These are phyloP conservation scores for Mesocricetus auratus DNA, from an alignment of 2,113 vertebrate genomes.

Conservation along the genomic window DNA sequence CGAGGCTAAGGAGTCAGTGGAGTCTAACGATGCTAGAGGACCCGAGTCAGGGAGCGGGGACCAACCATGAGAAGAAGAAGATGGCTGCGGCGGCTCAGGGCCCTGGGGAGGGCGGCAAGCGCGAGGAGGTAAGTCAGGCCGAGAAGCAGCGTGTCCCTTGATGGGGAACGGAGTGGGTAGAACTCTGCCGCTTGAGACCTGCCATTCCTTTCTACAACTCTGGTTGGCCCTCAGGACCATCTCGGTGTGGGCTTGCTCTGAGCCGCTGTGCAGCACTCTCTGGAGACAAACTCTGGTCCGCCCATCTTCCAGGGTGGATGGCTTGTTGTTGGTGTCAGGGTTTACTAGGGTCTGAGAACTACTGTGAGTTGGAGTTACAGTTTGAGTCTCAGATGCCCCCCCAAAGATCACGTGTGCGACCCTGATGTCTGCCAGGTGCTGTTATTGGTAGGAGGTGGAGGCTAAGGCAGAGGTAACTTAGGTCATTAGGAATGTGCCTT, in stretches of 20 bases:
- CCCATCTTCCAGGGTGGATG: not conserved
- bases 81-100: fast-evolving
- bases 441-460: not conserved
- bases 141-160: too few species aligned
- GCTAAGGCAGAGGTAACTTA: not conserved
- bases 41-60: not conserved
- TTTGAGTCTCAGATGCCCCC: not conserved
- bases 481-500: not conserved
- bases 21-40: constrained; percentile 35
- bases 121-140: constrained; percentile 74
- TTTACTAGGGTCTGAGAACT: not conserved
- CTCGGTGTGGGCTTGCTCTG: not conserved
- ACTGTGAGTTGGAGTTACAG: not conserved
- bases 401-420: not conserved
- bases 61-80: fast-evolving
- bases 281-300: not conserved
- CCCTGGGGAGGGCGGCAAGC: not conserved
- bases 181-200: not conserved
- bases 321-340: not conserved
- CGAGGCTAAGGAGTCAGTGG: not conserved
- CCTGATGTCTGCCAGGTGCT: too few species aligned
- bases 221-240: fast-evolving
- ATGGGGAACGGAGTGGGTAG: not conserved
- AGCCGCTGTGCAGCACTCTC: not conserved
- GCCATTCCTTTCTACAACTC: fast-evolving